Conservation (phyloP, 2,113 vertebrate species). For the Loxodonta africana region DNA sequence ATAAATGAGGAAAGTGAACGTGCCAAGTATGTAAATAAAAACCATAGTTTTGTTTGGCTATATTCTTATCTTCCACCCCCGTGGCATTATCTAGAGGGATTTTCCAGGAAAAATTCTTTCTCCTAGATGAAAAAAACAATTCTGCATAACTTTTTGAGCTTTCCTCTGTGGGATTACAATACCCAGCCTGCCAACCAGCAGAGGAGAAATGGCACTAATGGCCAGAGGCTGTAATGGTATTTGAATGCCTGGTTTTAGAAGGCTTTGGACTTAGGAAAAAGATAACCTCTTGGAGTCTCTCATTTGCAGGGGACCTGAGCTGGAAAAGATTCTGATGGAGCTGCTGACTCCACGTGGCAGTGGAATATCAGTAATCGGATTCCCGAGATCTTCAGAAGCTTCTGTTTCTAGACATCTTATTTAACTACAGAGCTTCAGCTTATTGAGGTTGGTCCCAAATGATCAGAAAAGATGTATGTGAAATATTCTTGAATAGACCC, state of each 20-base stretch:
- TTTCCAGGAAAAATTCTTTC: neutral
- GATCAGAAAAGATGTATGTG: neutral
- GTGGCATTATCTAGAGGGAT: neutral
- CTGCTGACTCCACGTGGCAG: neutral
- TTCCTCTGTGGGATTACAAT: neutral
- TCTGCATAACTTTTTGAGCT: constrained; percentile 18
- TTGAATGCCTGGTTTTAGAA: neutral
- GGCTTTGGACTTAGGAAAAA: neutral
- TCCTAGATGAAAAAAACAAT: neutral
- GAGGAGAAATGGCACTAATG: neutral
- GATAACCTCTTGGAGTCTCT: neutral
- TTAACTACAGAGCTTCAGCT: neutral
- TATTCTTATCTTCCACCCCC: neutral
- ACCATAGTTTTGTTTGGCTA: neutral
- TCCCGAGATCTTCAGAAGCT: neutral
- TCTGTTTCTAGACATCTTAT: constrained; percentile 3
- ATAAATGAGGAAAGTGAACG: neutral
- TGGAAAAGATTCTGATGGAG: neutral
- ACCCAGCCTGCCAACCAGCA: neutral
- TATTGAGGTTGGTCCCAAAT: neutral
- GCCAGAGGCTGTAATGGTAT: neutral
- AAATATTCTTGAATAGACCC: neutral
- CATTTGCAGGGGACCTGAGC: neutral
- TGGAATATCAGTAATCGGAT: neutral
- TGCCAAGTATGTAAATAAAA: neutral